Conservation (phyloP, 2,797 vertebrate species). For the Poeciliopsis turneri region DNA sequence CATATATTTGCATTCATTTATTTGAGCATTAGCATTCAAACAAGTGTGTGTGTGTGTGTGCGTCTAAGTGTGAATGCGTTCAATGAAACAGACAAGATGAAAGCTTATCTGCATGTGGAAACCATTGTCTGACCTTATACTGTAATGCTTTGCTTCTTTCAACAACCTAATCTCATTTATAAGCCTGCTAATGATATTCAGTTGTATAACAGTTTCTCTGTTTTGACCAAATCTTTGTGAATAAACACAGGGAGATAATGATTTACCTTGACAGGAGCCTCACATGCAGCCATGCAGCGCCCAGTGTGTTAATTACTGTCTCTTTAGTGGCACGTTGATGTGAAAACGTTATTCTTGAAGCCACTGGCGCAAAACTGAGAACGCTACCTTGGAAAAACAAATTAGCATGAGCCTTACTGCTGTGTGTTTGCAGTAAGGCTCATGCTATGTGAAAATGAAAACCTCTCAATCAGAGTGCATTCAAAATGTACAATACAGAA, state of each 20-base stretch:
- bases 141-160: slow-evolving; percentile 15
- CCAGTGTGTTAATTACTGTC: not conserved
- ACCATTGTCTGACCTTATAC: not conserved
- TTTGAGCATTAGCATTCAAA: slow-evolving; percentile 17
- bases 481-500: not conserved
- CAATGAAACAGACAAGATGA: accelerated
- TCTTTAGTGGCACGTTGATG: slow-evolving; percentile 2
- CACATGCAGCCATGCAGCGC: not conserved
- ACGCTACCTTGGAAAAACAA: not conserved
- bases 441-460: not conserved
- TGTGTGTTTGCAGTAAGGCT: not conserved
- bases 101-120: slow-evolving; percentile 1
- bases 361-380: not conserved
- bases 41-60: not conserved
- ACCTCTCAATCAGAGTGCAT: not conserved
- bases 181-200: slow-evolving; percentile 42
- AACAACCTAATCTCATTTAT: slow-evolving; percentile 11
- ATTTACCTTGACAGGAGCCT: slow-evolving; percentile 21
- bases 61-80: not conserved
- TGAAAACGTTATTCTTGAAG: not conserved
- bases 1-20: slow-evolving; percentile 22
- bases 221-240: slow-evolving; percentile 11
- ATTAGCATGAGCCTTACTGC: not conserved
- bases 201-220: slow-evolving; percentile 16
- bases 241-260: slow-evolving; percentile 28